Percentiles rank a stretch among this genome's conserved stretches.
Evolutionary conservation across 2,797 vertebrate species (phyloP).

Genomic region (Mormyrops boulengeri): DNA sequence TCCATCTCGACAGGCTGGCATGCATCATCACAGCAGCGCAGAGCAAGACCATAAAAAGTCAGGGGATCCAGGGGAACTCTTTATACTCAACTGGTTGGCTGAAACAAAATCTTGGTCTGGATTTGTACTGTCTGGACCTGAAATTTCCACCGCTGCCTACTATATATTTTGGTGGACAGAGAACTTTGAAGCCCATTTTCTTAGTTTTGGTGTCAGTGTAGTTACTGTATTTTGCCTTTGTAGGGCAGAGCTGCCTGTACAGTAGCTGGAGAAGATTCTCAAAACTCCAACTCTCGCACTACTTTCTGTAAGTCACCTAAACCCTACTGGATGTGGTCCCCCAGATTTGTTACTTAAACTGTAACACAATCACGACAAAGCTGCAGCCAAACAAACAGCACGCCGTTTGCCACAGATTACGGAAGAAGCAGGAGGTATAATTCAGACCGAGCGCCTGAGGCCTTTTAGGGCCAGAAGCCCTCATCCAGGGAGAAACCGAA

Average conservation of each 20-base stretch:
- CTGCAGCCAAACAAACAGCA: too few species aligned
- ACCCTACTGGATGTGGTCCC: background rate
- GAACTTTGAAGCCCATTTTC: background rate
- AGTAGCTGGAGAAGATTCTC: background rate
- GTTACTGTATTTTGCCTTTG: background rate
- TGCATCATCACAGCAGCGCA: constrained; percentile 15
- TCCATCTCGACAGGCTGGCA: background rate
- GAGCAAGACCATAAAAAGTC: background rate
- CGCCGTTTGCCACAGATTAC: background rate
- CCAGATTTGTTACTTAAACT: background rate
- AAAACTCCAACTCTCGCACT: background rate
- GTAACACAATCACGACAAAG: background rate
- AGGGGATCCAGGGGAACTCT: background rate
- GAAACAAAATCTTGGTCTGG: background rate
- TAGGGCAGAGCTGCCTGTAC: background rate
- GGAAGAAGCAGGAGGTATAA: background rate
- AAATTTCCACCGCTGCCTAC: background rate
- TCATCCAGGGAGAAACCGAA: background rate
- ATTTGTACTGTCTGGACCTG: background rate
- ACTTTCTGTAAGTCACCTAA: background rate
- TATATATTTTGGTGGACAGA: background rate
- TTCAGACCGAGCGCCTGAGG: background rate
- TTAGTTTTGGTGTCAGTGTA: background rate
- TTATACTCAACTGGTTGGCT: background rate
- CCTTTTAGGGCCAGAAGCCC: background rate